Base-by-base conservation (phyloP, 2,113 vertebrate species). In the Psilopogon haemacephalus region DNA sequence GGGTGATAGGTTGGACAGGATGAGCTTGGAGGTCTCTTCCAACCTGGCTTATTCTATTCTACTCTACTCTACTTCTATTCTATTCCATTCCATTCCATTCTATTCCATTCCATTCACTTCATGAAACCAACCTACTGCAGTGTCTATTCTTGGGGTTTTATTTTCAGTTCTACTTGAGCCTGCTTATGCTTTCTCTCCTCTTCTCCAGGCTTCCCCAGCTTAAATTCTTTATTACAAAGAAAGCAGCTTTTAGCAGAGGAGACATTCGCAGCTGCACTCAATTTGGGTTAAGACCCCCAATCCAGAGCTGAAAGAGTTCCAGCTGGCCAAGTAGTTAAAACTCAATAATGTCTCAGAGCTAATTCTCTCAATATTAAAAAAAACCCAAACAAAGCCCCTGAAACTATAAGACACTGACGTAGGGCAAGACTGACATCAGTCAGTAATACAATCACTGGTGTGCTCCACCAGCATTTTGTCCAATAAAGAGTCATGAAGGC, bases 301-400 rank as follows among this genome's bases (percentile, higher is more conserved):
- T 88, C 20, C 20, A 38, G 19, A 75, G 67, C 62, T 85, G 74
- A 71, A 90, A 72, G 7, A 37, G 30, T 75, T 69, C 27, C 50
- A 84, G 23, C 6, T 92, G 80, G 50, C 62, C 58, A 75, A 84
- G 37, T 12, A 81, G 28, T 24, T 84, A 52, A 77, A 94, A 68
- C 9, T 35, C 42, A 73, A 15, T 24, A 50, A 65, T 15, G 15
- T 48, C 46, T 68, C 68, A 42, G 52, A 68, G 28, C 68, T 32
- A 81, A 56, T 6, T n/a, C 23, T 17, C 33, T 82, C 42, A 78
- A 21, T 35, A 62, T 24, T 77, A 71, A 73, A 62, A 55, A 9
- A 54, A 54, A 15, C 13, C 23, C 23, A 52, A 40, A 40, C 12
- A 42, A 42, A 42, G 14, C n/a, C 42, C 4, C 5, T 20, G 46